A percentile compares a stretch with the other conserved stretches of the same genome.
Conservation (phyloP, 2,113 vertebrate species). For the Scytalopus superciliaris region DNA sequence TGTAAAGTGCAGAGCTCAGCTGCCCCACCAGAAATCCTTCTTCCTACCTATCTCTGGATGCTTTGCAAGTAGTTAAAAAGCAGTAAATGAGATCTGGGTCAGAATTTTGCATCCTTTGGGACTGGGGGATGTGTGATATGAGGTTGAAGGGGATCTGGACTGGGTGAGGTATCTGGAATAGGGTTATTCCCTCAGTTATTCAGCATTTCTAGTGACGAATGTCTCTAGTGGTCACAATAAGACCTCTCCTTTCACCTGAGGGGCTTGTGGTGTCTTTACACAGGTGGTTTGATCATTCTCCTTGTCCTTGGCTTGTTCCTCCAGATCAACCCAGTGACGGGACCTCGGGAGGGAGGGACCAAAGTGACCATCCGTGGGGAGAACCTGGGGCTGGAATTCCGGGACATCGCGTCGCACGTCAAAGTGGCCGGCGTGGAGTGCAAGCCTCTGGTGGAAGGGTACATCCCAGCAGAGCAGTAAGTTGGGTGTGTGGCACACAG, state of each 20-base stretch:
- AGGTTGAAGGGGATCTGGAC: not conserved
- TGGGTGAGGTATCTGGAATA: not conserved
- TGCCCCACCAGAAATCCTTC: not conserved
- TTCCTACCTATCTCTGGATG: not conserved
- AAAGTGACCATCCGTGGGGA: slow-evolving; percentile 95
- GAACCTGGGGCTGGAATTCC: slow-evolving; percentile 94
- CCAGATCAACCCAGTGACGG: slow-evolving; percentile 90
- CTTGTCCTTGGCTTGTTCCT: not conserved
- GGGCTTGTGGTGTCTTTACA: not conserved
- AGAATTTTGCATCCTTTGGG: not conserved
- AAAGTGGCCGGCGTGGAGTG: slow-evolving; percentile 96
- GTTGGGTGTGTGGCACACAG: slow-evolving; percentile 58
- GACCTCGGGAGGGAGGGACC: slow-evolving; percentile 94
- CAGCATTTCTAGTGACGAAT: not conserved
- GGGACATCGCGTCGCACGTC: slow-evolving; percentile 88
- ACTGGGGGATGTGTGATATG: not conserved
- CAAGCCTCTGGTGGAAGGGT: slow-evolving; percentile 88
- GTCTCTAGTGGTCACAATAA: not conserved
- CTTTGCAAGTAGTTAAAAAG: not conserved
- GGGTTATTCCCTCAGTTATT: not conserved
- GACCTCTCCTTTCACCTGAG: not conserved
- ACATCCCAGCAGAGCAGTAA: slow-evolving; percentile 98
- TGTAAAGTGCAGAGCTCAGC: not conserved
- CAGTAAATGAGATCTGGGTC: not conserved
- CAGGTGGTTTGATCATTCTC: not conserved